A percentile compares a stretch with the other conserved stretches of the same genome.
Conservation (phyloP, 2,888 invertebrate species). For the Nudaria mundana region DNA sequence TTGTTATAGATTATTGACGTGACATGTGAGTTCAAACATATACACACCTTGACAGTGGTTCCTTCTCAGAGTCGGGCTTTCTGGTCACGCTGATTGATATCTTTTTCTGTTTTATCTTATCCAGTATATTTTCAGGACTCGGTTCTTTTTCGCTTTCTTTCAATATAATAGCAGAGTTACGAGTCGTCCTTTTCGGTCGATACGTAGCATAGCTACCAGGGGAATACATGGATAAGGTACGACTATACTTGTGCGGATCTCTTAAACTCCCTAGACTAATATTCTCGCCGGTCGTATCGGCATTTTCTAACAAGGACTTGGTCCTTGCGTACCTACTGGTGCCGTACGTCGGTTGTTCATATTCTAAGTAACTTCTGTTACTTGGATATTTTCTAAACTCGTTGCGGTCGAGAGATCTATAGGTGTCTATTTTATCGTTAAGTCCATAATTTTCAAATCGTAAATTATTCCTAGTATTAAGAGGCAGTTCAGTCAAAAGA, state of each 20-base stretch:
- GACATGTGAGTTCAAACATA: slow-evolving; percentile 56
- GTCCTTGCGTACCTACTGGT: slow-evolving; percentile 69
- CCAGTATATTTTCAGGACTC: slow-evolving; percentile 75
- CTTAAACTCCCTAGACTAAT: slow-evolving; percentile 49
- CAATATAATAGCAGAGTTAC: slow-evolving; percentile 74
- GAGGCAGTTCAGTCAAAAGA: slow-evolving; percentile 59
- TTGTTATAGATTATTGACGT: slow-evolving; percentile 76
- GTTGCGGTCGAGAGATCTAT: slow-evolving; percentile 73
- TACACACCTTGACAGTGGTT: slow-evolving; percentile 75
- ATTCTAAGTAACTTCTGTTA: slow-evolving; percentile 64
- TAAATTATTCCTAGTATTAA: slow-evolving; percentile 53
- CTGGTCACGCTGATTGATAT: slow-evolving; percentile 74
- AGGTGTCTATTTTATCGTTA: slow-evolving; percentile 70
- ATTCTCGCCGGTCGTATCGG: slow-evolving; percentile 59
- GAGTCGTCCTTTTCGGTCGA: slow-evolving; percentile 71
- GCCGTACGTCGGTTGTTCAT: slow-evolving; percentile 68
- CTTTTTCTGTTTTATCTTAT: slow-evolving; percentile 74
- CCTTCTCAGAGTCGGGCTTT: slow-evolving; percentile 69
- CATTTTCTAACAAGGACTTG: slow-evolving; percentile 68
- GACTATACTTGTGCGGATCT: slow-evolving; percentile 67
- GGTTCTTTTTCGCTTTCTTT: slow-evolving; percentile 76
- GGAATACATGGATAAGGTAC: slow-evolving; percentile 73
- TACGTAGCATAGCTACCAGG: slow-evolving; percentile 77
- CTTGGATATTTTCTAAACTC: slow-evolving; percentile 70
- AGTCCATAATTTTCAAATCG: slow-evolving; percentile 64